Base-by-base conservation (phyloP, 2,113 vertebrate species). In the Albula goreensis region DNA sequence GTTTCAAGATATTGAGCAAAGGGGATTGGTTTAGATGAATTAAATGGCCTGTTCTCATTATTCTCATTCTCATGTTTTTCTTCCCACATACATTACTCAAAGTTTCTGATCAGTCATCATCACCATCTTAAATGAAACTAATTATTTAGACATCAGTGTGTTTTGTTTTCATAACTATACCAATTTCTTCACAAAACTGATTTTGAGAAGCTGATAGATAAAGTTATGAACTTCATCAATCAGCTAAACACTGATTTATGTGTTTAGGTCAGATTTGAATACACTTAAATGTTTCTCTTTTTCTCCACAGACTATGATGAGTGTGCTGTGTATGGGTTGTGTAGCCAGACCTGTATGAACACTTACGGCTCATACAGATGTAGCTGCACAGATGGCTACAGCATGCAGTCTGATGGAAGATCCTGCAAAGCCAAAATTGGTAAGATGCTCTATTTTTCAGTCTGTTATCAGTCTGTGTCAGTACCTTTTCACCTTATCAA, bases 351-450 rank as follows among this genome's bases (percentile, higher is more conserved):
- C 87, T 99, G 98, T 91, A 87, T 85, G 22, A 99, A 99, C 92
- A 98, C 96, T 49, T 94, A 97, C 0, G 98, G 98, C 87, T 98
- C 98, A 4, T 99, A 97, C 89, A 87, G 90, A 48, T 99, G 98
- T 93, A 96, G 97, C 91, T 99, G 98, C 91, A 95, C 96, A 88
- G 97, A 99, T 15, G 98, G 98, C 87, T 99, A 97, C 60, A 88
- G 97, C 70, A 95, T 99, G 87, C 97, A 99, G 91, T 87, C 96
- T 10, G 96, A 99, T 91, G 96, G 95, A 94, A 97, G 91, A 89
- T 97, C 97, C 86, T 99, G 98, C 96, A 97, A 94, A 93, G 96
- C 95, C 90, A 98, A 97, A 97, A 97, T 92, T 91, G 97, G 98
- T 99, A 95, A 97, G 97, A 88, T 84, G 66, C 50, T 10, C 66